Evolutionary conservation across 2,888 invertebrate species (phyloP), one percentile per base, ranked within the genome.

Genomic region (Pyrrhopygopsis socrates): DNA sequence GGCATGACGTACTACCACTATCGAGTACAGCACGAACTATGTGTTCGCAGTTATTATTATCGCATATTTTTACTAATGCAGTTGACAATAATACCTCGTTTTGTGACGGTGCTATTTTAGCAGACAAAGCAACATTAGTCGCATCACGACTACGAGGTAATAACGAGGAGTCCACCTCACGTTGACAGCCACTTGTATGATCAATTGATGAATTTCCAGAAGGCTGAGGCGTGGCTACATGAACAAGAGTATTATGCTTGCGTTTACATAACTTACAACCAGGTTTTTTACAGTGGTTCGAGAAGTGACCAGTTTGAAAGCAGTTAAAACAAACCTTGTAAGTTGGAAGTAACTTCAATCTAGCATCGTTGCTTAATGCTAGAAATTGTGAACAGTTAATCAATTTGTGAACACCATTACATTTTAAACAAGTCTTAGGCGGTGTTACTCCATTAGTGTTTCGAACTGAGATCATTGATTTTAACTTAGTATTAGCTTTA

Each of bases 1-100:
- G 73, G 18, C 67, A 68, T 4, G 77, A 76, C 13, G 81, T 81
- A 50, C 81, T 85, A n/a, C 81, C 81, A 22, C 73, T 78, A 22
- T 89, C 89, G 8, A 89, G 79, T 0, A 90, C 20, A 0, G 81
- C 86, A 1, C 89, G 88, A 0, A 38, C 91, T 20, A 87, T 29
- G 34, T 80, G 54, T 34, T 73, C 84, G 0, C 60, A 34, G 63
- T 83, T 67, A 75, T 88, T 71, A 9, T 11, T 13, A 29, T 85
- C 86, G 18, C 29, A 80, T 20, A 87, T 6, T 50, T 87, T 91
- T 4, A 91, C 20, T 38, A 87, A 78, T 0, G 83, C 89, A 4
- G 91, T 90, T 6, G 76, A 76, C 29, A 76, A 22, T 65, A 76
- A 76, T 11, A 76, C 63, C 18, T 54, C 54, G 27, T 60, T 27